phyloP scores from a whole-genome alignment of 2,888 invertebrate species.

The Thymelicus acteon region DNA sequence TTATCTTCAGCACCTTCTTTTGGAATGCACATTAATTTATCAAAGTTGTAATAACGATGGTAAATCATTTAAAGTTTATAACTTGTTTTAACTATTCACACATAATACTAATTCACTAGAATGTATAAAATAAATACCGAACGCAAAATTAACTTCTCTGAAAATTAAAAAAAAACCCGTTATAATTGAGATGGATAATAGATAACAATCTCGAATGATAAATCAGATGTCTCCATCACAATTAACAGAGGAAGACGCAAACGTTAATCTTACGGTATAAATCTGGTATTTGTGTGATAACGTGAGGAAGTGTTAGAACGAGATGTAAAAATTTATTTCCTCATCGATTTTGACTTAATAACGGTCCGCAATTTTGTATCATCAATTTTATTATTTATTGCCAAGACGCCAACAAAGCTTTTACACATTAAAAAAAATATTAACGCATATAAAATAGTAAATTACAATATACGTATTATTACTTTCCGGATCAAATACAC shows the following conservation, averaged over 20 bases:
- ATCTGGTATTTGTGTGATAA: constrained; percentile 23
- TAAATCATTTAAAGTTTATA: too few relatives aligned
- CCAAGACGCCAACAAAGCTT: too few relatives aligned
- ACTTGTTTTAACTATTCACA: neutral
- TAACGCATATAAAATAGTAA: neutral
- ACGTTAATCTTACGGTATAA: constrained; percentile 25
- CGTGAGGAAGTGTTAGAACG: constrained; percentile 4
- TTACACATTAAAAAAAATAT: neutral
- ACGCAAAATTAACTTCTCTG: constrained; percentile 46
- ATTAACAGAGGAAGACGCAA: constrained; percentile 5
- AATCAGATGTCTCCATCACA: constrained; percentile 31
- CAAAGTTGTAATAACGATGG: too few relatives aligned
- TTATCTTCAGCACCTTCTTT: neutral
- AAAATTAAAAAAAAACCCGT: constrained; percentile 58
- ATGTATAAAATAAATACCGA: constrained; percentile 36
- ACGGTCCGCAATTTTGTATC: neutral
- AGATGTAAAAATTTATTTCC: constrained; percentile 8
- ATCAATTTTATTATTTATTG: neutral
- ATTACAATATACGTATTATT: too few relatives aligned
- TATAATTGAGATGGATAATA: constrained; percentile 36
- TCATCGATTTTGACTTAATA: neutral
- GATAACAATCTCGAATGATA: constrained; percentile 23
- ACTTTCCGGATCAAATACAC: too few relatives aligned
- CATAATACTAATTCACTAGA: constrained; percentile 34
- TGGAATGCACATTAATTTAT: too few relatives aligned